Evolutionary conservation across 2,113 vertebrate genomes (phyloP), one percentile per base, ranked within the genome.

Genomic region (Chitala chitala): DNA sequence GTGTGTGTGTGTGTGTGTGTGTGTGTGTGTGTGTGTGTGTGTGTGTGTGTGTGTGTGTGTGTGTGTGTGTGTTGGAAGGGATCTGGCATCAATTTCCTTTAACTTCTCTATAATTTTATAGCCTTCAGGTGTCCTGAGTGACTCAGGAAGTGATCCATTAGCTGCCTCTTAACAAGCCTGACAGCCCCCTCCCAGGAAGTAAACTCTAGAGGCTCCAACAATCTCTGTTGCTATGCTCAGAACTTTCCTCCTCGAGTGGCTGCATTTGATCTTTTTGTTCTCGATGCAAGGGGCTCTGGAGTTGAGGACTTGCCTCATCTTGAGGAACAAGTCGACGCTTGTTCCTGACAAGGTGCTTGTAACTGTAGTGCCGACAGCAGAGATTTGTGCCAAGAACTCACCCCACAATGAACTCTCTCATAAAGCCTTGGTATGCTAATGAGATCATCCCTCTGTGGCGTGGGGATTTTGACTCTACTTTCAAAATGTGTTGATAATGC

Each of bases 81-180:
- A 33, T 8, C 59, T 24, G 69, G 44, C 69, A 73, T 48, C 50
- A 36, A 73, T 77, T 66, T 65, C 75, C 72, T 71, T 46, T 38
- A 54, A 29, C 75, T 82, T 78, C 81, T 75, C 51, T 69, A 22
- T 75, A 70, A 69, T 80, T 80, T n/a, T 76, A 76, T 76, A 54
- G 48, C 40, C 63, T 72, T 76, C 59, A 73, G 75, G 77, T 78
- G 80, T 73, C 72, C 58, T 63, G 4, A 36, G 46, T 65, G 75
- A 68, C 36, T 72, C 73, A 74, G 77, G 75, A 78, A 75, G 56
- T 33, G 29, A 56, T 74, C 58, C 75, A 72, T 76, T 78, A 77
- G 63, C 61, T 72, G 73, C 2, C 68, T 22, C 48, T 78, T 77
- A 51, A 71, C 29, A 63, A 50, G 51, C 44, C 24, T n/a, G 20